phyloP scores from a whole-genome alignment of 2,113 vertebrate genomes.

The Pterocles orientalis region DNA sequence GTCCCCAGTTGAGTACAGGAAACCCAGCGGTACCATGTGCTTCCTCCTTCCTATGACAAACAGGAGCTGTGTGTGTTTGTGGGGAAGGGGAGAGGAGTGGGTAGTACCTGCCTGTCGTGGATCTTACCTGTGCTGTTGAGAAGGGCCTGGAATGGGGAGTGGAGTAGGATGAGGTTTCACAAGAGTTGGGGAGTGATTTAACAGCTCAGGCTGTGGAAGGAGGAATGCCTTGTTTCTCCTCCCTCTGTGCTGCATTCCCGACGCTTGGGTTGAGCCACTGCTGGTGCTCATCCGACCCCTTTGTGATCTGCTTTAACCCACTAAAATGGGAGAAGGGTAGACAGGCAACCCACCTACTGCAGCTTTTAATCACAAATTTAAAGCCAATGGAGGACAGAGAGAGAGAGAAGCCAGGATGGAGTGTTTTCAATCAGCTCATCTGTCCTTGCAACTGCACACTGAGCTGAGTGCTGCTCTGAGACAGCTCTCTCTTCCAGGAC shows the following conservation, averaged over 20 bases:
- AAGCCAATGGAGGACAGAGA: background rate
- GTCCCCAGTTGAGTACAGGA: background rate
- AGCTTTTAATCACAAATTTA: background rate
- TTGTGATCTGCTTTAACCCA: background rate
- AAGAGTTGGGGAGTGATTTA: background rate
- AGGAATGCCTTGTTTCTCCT: slow-evolving; percentile 9
- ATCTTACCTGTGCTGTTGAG: background rate
- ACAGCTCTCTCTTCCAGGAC: background rate
- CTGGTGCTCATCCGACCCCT: background rate
- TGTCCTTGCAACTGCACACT: background rate
- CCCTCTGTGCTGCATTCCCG: background rate
- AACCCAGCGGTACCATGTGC: background rate
- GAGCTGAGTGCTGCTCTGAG: background rate
- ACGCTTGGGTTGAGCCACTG: background rate
- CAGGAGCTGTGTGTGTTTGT: background rate
- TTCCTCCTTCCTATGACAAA: background rate
- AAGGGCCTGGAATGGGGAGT: background rate
- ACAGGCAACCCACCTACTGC: background rate
- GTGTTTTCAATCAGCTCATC: background rate
- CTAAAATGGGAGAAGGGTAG: background rate
- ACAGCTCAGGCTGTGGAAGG: background rate
- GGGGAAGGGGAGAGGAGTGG: background rate
- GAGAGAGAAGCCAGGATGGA: background rate
- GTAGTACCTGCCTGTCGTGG: background rate
- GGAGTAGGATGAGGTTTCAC: background rate